Conservation (phyloP, 2,888 invertebrate genomes). For the Lasioglossum figueresi region DNA sequence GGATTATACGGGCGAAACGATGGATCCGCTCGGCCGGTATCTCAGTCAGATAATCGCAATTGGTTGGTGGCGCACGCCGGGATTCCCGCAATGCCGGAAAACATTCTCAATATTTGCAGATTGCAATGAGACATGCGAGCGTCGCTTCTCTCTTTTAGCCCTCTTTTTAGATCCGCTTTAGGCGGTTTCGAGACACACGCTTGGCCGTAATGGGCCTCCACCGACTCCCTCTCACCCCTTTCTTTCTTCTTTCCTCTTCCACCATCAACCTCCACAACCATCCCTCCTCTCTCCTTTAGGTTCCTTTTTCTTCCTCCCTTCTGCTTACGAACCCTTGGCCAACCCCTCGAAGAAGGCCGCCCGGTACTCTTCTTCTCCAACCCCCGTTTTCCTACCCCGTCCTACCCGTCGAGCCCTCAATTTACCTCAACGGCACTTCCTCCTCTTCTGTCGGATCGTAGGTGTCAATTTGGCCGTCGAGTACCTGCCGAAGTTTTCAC, state of each 20-base stretch:
- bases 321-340: constrained; percentile 65
- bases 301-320: constrained; percentile 42
- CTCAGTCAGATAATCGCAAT: constrained; percentile 80
- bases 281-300: neutral
- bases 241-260: constrained; percentile 2
- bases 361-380: constrained; percentile 58
- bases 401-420: constrained; percentile 72
- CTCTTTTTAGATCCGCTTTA: constrained; percentile 64
- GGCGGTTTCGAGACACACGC: constrained; percentile 75
- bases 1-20: constrained; percentile 60
- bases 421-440: constrained; percentile 72
- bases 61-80: constrained; percentile 70
- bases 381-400: constrained; percentile 53
- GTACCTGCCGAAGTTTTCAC: constrained; percentile 64
- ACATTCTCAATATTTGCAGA: constrained; percentile 74
- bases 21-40: constrained; percentile 69
- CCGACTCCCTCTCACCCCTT: constrained; percentile 27
- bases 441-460: constrained; percentile 69
- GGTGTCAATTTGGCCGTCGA: constrained; percentile 76
- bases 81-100: constrained; percentile 76
- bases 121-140: constrained; percentile 77
- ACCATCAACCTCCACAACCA: constrained; percentile 1
- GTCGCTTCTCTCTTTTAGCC: constrained; percentile 61
- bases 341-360: constrained; percentile 67
- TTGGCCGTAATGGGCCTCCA: constrained; percentile 72